phyloP scores from a whole-genome alignment of 2,888 invertebrate species.

The Agrenia bidenticulata region DNA sequence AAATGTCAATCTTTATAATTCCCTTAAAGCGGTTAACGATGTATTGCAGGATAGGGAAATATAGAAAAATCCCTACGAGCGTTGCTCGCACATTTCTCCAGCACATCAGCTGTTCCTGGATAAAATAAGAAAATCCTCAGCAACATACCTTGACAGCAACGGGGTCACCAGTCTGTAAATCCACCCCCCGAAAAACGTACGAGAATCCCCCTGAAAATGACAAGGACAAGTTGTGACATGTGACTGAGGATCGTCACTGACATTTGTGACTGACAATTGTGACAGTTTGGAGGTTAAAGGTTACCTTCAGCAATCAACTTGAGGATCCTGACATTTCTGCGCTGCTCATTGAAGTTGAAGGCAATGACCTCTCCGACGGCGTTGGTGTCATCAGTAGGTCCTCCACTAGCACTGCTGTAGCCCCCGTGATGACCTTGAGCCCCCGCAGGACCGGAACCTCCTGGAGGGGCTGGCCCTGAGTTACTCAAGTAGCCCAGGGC shows the following conservation, averaged over 20 bases:
- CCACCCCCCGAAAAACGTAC: conserved; percentile 48
- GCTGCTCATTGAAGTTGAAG: conserved; percentile 26
- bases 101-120: too few relatives aligned
- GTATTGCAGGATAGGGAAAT: too few relatives aligned
- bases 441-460: conserved; percentile 6
- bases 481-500: conserved; percentile 44
- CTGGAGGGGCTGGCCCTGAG: conserved; percentile 14
- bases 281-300: not conserved
- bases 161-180: conserved; percentile 33
- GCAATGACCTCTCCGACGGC: conserved; percentile 39
- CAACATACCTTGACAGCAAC: conserved; percentile 47
- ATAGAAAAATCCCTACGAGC: too few relatives aligned
- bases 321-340: conserved; percentile 34
- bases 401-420: conserved; percentile 9
- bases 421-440: not conserved
- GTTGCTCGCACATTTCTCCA: too few relatives aligned
- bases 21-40: too few relatives aligned
- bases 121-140: too few relatives aligned
- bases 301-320: conserved; percentile 48
- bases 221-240: not conserved
- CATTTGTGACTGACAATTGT: not conserved
- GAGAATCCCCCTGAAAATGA: conserved; percentile 46
- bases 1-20: conserved; percentile 2
- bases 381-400: conserved; percentile 18
- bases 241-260: too few relatives aligned